A percentile compares a stretch with the other conserved stretches of the same genome.
Conservation (phyloP, 1,140 invertebrate species). For the Eurytemora carolleeae region DNA sequence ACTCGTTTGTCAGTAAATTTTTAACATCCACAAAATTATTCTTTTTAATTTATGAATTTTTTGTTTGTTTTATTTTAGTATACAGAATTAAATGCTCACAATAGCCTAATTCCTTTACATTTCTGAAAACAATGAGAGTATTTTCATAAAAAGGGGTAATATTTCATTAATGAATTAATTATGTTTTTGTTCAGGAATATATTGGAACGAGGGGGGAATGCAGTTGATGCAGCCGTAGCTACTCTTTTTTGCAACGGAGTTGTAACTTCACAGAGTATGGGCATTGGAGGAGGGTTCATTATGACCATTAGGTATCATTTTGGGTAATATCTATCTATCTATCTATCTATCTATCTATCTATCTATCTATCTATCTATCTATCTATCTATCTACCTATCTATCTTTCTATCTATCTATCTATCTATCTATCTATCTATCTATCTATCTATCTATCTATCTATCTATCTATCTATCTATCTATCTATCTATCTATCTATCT, state of each 20-base stretch:
- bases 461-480: too few species aligned
- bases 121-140: too few species aligned
- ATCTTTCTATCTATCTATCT: background rate
- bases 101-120: too few species aligned
- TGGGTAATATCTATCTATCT: background rate
- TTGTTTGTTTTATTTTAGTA: too few species aligned
- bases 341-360: background rate
- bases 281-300: constrained; percentile 27
- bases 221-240: constrained; percentile 65
- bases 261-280: constrained; percentile 62
- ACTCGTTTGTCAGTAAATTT: too few species aligned
- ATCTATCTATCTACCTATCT: background rate
- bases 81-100: too few species aligned
- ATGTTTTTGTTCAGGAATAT: constrained; percentile 41
- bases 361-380: background rate
- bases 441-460: background rate
- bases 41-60: too few species aligned
- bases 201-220: constrained; percentile 52
- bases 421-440: background rate
- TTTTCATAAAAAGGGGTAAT: too few species aligned
- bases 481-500: too few species aligned
- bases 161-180: too few species aligned
- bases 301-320: constrained; percentile 16
- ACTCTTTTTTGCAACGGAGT: constrained; percentile 65
- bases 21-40: too few species aligned